Evolutionary conservation across 2,113 vertebrate genomes (phyloP), one percentile per base, ranked within the genome.

Genomic region (Phrynocephalus versicolor): DNA sequence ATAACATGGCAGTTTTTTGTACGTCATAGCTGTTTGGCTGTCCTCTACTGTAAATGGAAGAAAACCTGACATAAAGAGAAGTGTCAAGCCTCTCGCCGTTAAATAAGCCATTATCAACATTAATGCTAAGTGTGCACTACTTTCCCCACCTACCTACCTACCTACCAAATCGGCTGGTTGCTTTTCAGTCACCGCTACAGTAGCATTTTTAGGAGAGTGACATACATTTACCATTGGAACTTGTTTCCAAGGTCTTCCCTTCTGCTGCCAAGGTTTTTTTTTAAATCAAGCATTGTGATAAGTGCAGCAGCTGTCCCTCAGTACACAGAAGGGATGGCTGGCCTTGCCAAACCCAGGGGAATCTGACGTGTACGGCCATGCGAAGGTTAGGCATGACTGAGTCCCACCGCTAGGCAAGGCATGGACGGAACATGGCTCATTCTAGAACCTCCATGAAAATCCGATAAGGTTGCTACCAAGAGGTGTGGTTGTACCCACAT

Each of bases 11-110:
- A 78, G 23, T 64, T 84, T n/a, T 45, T 84, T 73, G 70, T 83
- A 35, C n/a, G 65, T 87, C 58, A n/a, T n/a, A 81, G 87, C 88
- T 90, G 85, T 69, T 83, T 89, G 67, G 88, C 89, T 86, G 87
- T 86, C 39, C 35, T 87, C 87, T 88, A 86, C 88, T 69, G 86
- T 89, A 67, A 88, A 92, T 85, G 89, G 90, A 87, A 79, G 89
- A 51, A 92, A 90, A 81, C 88, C 91, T 94, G 71, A 93, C 93
- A 91, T 92, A 91, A 92, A 91, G 89, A 92, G 85, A 92, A 92
- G 92, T 93, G 91, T 90, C 87, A 88, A 91, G 91, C 91, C 91
- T 91, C 81, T 87, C 92, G 90, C 87, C 89, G 92, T 83, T 84
- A 74, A n/a, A 0, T 89, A 89, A 87, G 33, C 87, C 84, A 85